Evolutionary conservation across 2,797 vertebrate species (phyloP).

Genomic region (Salmo trutta): DNA sequence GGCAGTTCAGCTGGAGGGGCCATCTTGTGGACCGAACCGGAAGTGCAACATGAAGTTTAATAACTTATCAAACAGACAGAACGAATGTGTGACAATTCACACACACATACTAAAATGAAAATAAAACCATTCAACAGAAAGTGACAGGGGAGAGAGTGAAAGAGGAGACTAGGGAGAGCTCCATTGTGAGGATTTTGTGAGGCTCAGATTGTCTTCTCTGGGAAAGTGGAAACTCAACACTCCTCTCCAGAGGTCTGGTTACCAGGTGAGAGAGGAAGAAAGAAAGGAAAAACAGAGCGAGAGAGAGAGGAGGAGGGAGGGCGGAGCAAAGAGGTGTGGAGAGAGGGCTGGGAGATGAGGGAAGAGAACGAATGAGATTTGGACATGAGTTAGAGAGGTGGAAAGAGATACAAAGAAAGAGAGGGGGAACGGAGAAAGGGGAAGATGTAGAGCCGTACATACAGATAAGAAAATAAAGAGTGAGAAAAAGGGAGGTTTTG

Average conservation of each 20-base stretch:
- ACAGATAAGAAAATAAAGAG: constrained; percentile 40
- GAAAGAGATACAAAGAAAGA: constrained; percentile 31
- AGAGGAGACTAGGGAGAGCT: constrained; percentile 62
- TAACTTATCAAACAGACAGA: not conserved
- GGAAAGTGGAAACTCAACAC: constrained; percentile 82
- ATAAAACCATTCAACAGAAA: not conserved
- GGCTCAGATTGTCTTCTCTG: constrained; percentile 79
- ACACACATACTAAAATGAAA: not conserved
- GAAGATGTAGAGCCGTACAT: constrained; percentile 41
- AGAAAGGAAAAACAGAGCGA: constrained; percentile 59
- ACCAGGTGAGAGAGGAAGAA: constrained; percentile 75
- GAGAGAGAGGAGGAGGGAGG: constrained; percentile 28
- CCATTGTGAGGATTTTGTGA: constrained; percentile 74
- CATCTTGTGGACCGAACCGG: not conserved
- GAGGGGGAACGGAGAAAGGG: not conserved
- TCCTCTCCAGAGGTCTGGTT: constrained; percentile 76
- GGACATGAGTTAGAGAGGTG: constrained; percentile 38
- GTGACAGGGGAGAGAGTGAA: not conserved
- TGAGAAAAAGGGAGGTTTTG: constrained; percentile 9
- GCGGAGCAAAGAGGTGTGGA: constrained; percentile 62
- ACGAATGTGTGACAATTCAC: not conserved
- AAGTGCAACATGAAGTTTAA: not conserved
- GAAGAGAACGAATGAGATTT: constrained; percentile 42
- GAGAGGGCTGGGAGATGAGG: constrained; percentile 45
- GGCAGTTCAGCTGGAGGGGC: not conserved